These are phyloP conservation scores for Ctenopoma kingsleyae DNA, from an alignment of 2,797 vertebrate species.

Conservation along the genomic window DNA sequence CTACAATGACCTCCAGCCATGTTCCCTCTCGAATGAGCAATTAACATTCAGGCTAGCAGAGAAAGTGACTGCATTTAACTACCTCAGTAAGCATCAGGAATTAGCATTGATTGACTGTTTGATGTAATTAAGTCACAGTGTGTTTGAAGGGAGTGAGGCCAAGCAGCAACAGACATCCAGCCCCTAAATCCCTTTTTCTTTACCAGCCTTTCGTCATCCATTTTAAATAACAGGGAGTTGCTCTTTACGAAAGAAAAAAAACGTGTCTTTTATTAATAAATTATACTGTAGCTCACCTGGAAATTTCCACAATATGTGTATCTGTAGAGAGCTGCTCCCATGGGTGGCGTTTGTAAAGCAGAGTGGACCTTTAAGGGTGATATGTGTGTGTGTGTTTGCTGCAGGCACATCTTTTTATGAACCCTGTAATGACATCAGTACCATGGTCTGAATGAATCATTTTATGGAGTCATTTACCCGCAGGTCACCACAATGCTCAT, in stretches of 20 bases:
- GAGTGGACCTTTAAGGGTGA: conserved; percentile 3
- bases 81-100: conserved; percentile 33
- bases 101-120: conserved; percentile 30
- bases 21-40: conserved; percentile 15
- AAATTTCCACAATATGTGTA: not conserved
- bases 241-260: not conserved
- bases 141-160: conserved; percentile 1
- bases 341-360: conserved; percentile 1
- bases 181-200: not conserved
- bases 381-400: conserved; percentile 7
- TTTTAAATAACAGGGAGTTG: conserved; percentile 1
- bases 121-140: conserved; percentile 26
- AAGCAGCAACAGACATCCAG: not conserved
- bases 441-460: conserved; percentile 12
- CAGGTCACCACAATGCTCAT: not conserved
- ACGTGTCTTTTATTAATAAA: not conserved
- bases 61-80: conserved; percentile 25
- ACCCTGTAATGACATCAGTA: conserved; percentile 5
- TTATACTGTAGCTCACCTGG: not conserved
- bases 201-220: not conserved
- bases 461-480: conserved; percentile 12
- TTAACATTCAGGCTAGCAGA: conserved; percentile 11
- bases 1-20: not conserved
- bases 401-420: conserved; percentile 2
- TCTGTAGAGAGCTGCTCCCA: conserved; percentile 4